Conservation (phyloP, 2,888 invertebrate genomes). For the Scaptomyza tumidula region DNA sequence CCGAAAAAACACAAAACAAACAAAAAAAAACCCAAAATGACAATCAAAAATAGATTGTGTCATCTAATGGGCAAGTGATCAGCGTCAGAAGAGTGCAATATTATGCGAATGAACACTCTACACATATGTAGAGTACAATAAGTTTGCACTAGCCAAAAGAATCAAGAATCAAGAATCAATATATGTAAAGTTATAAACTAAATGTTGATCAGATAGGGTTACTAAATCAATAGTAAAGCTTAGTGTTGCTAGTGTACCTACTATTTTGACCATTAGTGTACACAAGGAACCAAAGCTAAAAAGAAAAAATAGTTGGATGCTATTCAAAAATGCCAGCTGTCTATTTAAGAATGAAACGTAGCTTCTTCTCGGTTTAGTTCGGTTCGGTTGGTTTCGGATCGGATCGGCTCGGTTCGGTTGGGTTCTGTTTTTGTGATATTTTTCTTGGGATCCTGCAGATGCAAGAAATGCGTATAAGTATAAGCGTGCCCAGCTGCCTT, state of each 20-base stretch:
- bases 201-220: too few relatives aligned
- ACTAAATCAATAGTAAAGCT: too few relatives aligned
- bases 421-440: background rate
- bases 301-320: slow-evolving; percentile 46
- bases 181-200: too few relatives aligned
- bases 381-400: background rate
- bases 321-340: slow-evolving; percentile 55
- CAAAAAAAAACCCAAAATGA: slow-evolving; percentile 48
- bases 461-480: slow-evolving; percentile 51
- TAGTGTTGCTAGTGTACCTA: background rate
- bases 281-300: background rate
- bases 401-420: background rate
- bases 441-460: slow-evolving; percentile 1
- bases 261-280: background rate
- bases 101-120: slow-evolving; percentile 27
- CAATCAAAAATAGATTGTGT: slow-evolving; percentile 69
- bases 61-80: slow-evolving; percentile 68
- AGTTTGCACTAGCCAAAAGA: too few relatives aligned
- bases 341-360: slow-evolving; percentile 45
- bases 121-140: background rate
- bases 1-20: slow-evolving; percentile 45
- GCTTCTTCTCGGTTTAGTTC: slow-evolving; percentile 12
- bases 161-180: too few relatives aligned
- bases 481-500: slow-evolving; percentile 74
- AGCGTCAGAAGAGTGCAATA: slow-evolving; percentile 35